Evolutionary conservation across 1,140 invertebrate species (phyloP).

Genomic region (Orchesella cincta): DNA sequence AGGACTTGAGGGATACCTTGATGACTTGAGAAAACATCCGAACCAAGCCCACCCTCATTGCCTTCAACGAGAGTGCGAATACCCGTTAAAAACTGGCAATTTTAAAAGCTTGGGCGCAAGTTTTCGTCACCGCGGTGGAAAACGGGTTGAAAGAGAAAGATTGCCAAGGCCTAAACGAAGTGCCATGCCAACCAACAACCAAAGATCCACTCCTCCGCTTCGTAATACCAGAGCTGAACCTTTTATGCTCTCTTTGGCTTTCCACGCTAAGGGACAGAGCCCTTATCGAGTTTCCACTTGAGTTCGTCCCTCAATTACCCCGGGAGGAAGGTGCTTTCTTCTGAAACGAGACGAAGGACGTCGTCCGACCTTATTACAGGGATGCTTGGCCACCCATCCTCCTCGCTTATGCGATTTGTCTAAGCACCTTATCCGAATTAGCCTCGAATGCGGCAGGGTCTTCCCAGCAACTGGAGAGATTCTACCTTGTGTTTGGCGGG

Average conservation of each 20-base stretch:
- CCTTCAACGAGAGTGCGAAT: conserved; percentile 92
- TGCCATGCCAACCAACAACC: conserved; percentile 54
- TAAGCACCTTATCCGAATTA: conserved; percentile 63
- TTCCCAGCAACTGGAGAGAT: too few species aligned
- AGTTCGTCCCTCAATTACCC: conserved; percentile 90
- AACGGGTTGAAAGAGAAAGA: conserved; percentile 34
- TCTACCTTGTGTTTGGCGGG: conserved; percentile 85
- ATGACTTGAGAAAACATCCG: conserved; percentile 87
- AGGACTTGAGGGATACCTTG: conserved; percentile 90
- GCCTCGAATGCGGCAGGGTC: conserved; percentile 53
- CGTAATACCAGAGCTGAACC: conserved; percentile 88
- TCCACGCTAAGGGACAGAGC: conserved; percentile 93
- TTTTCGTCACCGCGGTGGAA: neutral
- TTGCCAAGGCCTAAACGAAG: conserved; percentile 35
- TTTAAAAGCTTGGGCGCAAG: conserved; percentile 89
- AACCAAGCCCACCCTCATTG: conserved; percentile 66
- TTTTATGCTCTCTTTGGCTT: conserved; percentile 91
- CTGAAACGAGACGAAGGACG: conserved; percentile 90
- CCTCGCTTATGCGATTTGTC: conserved; percentile 87
- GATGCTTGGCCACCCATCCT: conserved; percentile 92
- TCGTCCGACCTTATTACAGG: conserved; percentile 82
- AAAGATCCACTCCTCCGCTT: conserved; percentile 80
- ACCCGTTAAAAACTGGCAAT: conserved; percentile 96
- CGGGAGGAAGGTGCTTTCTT: conserved; percentile 96
- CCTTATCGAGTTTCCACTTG: conserved; percentile 85